phyloP scores from a whole-genome alignment of 2,888 invertebrate genomes.

The Megalurothrips usitatus region DNA sequence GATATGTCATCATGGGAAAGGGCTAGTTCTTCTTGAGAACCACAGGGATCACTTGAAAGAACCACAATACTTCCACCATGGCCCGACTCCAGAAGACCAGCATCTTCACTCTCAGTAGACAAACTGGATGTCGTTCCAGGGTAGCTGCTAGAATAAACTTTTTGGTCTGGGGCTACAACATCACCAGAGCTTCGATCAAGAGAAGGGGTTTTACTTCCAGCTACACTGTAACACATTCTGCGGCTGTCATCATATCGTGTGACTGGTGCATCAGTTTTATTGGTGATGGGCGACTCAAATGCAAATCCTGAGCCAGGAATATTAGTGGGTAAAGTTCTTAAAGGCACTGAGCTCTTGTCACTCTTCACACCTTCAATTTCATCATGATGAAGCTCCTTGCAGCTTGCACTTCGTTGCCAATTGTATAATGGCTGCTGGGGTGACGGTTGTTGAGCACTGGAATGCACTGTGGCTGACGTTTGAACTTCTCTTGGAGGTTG shows the following conservation, averaged over 20 bases:
- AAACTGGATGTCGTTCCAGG: constrained; percentile 69
- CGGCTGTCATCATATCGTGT: constrained; percentile 68
- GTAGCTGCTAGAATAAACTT: constrained; percentile 80
- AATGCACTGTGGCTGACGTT: neutral
- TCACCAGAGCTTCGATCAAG: constrained; percentile 66
- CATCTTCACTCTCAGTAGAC: constrained; percentile 61
- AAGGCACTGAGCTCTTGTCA: constrained; percentile 2
- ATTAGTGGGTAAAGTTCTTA: neutral
- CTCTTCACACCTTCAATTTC: constrained; percentile 41
- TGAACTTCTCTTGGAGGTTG: neutral
- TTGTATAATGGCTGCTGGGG: constrained; percentile 43
- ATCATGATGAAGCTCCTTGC: constrained; percentile 62
- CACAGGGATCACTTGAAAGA: constrained; percentile 39
- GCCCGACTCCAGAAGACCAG: constrained; percentile 55
- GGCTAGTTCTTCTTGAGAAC: constrained; percentile 40
- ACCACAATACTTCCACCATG: constrained; percentile 46
- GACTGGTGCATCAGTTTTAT: constrained; percentile 57
- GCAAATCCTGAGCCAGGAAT: neutral
- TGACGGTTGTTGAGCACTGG: neutral
- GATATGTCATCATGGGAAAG: constrained; percentile 77
- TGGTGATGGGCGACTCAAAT: neutral
- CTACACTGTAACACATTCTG: constrained; percentile 56
- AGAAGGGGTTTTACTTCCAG: constrained; percentile 57
- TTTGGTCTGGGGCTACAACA: constrained; percentile 56
- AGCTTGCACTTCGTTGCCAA: constrained; percentile 77